These are phyloP conservation scores for Drosophila anomalipes DNA, from an alignment of 2,888 invertebrate genomes.

Conservation along the genomic window DNA sequence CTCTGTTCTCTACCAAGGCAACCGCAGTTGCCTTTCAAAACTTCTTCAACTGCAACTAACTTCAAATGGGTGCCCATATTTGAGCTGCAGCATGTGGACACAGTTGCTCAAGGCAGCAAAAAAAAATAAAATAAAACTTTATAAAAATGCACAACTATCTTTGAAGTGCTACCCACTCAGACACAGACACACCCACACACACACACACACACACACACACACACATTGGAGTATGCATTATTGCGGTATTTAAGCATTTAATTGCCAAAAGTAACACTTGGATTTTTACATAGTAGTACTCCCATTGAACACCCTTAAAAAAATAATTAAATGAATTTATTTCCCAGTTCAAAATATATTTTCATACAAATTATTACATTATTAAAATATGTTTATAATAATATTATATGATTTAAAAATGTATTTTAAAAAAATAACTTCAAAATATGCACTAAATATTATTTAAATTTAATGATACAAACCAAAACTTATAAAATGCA, in stretches of 20 bases:
- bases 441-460: background rate
- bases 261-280: constrained; percentile 9
- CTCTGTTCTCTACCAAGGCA: background rate
- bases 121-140: constrained; percentile 20
- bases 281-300: background rate
- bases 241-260: constrained; percentile 16
- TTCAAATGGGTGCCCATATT: constrained; percentile 48
- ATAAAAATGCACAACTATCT: constrained; percentile 28
- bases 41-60: constrained; percentile 31
- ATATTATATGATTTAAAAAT: background rate
- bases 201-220: background rate
- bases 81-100: constrained; percentile 21
- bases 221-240: constrained; percentile 1
- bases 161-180: background rate
- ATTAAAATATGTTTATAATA: too few species aligned
- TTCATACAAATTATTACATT: background rate
- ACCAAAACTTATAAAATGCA: background rate
- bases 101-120: constrained; percentile 7
- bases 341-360: background rate
- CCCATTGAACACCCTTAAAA: background rate
- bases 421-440: background rate
- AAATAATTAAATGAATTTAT: background rate
- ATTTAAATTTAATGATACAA: background rate
- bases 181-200: background rate
- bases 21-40: constrained; percentile 41